These are phyloP conservation scores for Drosophila nigromelanica DNA, from an alignment of 1,140 invertebrate species.

Conservation along the genomic window DNA sequence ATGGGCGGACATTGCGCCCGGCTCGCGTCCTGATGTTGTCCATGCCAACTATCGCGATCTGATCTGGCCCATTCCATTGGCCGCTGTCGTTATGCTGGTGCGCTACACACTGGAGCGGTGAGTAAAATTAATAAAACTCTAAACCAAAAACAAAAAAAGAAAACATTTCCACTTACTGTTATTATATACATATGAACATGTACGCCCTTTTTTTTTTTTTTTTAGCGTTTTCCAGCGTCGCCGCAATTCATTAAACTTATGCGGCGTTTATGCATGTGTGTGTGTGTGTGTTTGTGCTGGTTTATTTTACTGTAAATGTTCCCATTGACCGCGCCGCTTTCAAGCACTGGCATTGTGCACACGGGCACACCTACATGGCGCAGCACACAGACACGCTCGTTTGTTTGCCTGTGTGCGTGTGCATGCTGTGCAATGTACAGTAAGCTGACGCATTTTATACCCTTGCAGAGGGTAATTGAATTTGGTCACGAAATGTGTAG, in stretches of 20 bases:
- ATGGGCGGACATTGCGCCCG: conserved; percentile 93
- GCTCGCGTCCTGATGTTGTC: conserved; percentile 89
- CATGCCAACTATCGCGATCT: conserved; percentile 94
- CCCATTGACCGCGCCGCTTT: conserved; percentile 44
- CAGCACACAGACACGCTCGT: conserved; percentile 6
- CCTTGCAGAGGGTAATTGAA: neutral
- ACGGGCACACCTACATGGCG: conserved; percentile 36
- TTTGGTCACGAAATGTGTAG: too few relatives aligned
- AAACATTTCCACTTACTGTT: conserved; percentile 5
- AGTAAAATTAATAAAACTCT: conserved; percentile 23
- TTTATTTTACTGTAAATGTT: conserved; percentile 41
- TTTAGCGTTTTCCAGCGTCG: conserved; percentile 18
- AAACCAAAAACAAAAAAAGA: neutral
- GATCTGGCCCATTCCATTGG: conserved; percentile 92
- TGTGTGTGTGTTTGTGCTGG: conserved; percentile 20
- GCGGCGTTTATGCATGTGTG: conserved; percentile 30
- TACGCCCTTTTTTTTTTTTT: conserved; percentile 41
- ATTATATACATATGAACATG: conserved; percentile 6
- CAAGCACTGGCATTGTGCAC: conserved; percentile 33
- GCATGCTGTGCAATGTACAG: conserved; percentile 61
- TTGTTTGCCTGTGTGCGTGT: conserved; percentile 40
- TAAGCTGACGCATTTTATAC: conserved; percentile 37
- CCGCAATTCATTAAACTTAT: conserved; percentile 48
- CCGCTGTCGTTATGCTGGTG: conserved; percentile 89
- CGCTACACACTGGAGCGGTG: conserved; percentile 93